Evolutionary conservation across 2,797 vertebrate genomes (phyloP).

Genomic region (Acrocephalus scirpaceus): DNA sequence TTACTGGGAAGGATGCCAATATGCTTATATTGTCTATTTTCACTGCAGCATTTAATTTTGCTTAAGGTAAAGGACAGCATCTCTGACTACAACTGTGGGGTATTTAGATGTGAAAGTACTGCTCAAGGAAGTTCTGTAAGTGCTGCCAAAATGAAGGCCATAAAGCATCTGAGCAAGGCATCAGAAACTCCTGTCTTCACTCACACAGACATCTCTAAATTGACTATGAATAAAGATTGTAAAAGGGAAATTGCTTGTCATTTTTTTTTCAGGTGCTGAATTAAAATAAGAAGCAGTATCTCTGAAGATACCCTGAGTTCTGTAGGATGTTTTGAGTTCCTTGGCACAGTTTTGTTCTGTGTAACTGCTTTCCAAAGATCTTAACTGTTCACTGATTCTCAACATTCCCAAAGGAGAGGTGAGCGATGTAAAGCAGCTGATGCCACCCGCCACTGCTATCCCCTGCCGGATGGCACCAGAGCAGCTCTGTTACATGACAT

Average conservation of each 20-base stretch:
- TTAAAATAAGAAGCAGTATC: not conserved
- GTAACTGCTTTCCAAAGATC: not conserved
- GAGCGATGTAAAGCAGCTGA: not conserved
- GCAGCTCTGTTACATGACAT: rapidly evolving
- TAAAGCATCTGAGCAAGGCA: conserved; percentile 60
- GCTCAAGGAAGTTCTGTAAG: conserved; percentile 62
- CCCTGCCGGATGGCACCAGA: not conserved
- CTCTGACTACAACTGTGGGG: conserved; percentile 7
- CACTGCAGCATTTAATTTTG: conserved; percentile 49
- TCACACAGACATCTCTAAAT: conserved; percentile 41
- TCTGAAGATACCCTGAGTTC: not conserved
- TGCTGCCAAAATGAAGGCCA: conserved; percentile 59
- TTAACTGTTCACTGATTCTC: not conserved
- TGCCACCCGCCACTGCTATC: not conserved
- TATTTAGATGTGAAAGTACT: conserved; percentile 63
- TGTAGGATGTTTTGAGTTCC: not conserved
- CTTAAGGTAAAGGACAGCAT: conserved; percentile 62
- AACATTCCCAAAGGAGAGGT: rapidly evolving
- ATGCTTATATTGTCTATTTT: conserved; percentile 47
- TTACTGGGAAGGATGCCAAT: conserved; percentile 43
- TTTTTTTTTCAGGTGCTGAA: conserved; percentile 16
- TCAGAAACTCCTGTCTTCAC: conserved; percentile 46
- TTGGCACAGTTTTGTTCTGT: not conserved
- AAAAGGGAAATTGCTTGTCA: conserved; percentile 48
- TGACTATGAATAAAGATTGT: conserved; percentile 41